Conservation (phyloP, 2,113 vertebrate species). For the Callopanchax toddi region DNA sequence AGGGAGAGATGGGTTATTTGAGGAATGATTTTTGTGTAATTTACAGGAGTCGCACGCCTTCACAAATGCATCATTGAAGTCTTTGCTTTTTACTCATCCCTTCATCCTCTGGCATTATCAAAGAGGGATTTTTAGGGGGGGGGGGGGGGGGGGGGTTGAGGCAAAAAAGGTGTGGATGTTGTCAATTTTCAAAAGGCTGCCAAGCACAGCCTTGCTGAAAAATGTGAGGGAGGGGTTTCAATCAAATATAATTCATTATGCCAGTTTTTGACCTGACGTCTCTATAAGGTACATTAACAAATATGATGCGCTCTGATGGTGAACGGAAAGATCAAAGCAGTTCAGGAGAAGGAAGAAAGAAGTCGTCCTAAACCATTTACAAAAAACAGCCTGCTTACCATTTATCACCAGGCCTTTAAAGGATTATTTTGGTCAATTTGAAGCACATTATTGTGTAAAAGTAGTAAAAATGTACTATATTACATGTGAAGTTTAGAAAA, state of each 20-base stretch:
- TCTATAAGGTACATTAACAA: slow-evolving; percentile 15
- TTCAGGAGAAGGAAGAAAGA: slow-evolving; percentile 15
- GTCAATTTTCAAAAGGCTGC: slow-evolving; percentile 7
- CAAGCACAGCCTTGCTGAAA: slow-evolving; percentile 1
- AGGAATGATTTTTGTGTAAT: slow-evolving; percentile 22
- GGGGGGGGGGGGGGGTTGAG: too few relatives aligned
- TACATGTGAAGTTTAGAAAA: too few relatives aligned
- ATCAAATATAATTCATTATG: slow-evolving; percentile 51
- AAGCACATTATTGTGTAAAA: too few relatives aligned
- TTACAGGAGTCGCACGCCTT: slow-evolving; percentile 13
- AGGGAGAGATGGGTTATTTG: slow-evolving; percentile 13
- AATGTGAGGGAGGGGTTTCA: slow-evolving; percentile 27
- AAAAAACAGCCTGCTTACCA: slow-evolving; percentile 36
- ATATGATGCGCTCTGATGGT: not conserved
- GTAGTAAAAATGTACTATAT: too few relatives aligned
- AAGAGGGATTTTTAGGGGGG: slow-evolving; percentile 7
- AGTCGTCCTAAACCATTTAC: slow-evolving; percentile 8
- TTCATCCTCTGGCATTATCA: slow-evolving; percentile 10
- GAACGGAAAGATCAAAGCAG: slow-evolving; percentile 40
- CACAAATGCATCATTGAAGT: slow-evolving; percentile 17
- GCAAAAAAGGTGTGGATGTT: not conserved
- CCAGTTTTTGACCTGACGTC: slow-evolving; percentile 7
- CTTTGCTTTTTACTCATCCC: slow-evolving; percentile 41
- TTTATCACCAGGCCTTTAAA: not conserved
- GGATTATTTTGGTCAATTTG: not conserved